Percentiles rank a stretch among this genome's conserved stretches.
Evolutionary conservation across 1,140 invertebrate species (phyloP).

Genomic region (Heliconius nattereri): DNA sequence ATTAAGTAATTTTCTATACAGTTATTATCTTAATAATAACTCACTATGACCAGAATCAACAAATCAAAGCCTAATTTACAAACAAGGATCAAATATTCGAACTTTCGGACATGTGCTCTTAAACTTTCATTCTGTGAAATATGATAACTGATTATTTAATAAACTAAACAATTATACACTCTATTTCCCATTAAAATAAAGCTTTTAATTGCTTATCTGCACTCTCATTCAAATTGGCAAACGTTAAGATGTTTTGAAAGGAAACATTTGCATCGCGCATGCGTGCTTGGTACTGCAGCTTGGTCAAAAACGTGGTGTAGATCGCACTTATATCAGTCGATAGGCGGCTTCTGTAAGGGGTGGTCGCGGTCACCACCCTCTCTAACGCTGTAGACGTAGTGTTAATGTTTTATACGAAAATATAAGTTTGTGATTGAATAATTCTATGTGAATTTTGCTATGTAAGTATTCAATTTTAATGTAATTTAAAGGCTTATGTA

Average conservation of each 20-base stretch:
- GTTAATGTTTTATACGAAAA: constrained; percentile 13
- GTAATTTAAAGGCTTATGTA: not conserved
- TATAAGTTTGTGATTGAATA: constrained; percentile 2
- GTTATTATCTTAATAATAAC: not conserved
- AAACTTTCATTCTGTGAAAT: constrained; percentile 57
- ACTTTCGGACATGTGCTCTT: constrained; percentile 54
- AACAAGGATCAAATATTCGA: constrained; percentile 46
- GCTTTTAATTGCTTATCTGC: constrained; percentile 38
- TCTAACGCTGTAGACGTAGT: not conserved
- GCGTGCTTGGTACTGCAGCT: constrained; percentile 63
- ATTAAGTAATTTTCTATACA: not conserved
- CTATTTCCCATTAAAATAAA: constrained; percentile 2
- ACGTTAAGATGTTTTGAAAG: constrained; percentile 52
- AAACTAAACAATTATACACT: not conserved
- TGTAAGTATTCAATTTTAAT: not conserved
- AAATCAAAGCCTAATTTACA: constrained; percentile 50
- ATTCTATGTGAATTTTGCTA: constrained; percentile 7
- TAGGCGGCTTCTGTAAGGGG: constrained; percentile 48
- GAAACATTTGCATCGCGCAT: constrained; percentile 60
- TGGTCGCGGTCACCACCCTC: constrained; percentile 36
- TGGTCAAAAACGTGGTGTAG: constrained; percentile 52
- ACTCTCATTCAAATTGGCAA: constrained; percentile 37
- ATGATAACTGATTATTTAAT: constrained; percentile 33
- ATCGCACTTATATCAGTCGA: constrained; percentile 63
- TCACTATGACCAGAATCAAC: not conserved